Evolutionary conservation across 2,797 vertebrate species (phyloP), one percentile per base, ranked within the genome.

Genomic region (Labroides dimidiatus): DNA sequence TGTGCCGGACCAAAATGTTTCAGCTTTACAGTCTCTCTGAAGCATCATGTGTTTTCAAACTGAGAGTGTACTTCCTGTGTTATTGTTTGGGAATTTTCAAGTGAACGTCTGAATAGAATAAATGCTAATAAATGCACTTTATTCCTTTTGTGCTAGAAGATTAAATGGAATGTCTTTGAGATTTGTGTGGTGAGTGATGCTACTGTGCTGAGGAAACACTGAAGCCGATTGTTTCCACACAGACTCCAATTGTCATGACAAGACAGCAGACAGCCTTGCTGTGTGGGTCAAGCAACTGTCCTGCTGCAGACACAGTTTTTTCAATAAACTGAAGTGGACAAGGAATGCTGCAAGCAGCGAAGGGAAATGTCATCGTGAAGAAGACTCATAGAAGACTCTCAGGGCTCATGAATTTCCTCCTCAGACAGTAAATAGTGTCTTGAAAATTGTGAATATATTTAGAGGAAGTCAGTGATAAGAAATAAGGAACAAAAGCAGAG

Each of bases 221-320:
- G 75, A 49, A 43, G 51, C 56, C 51, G 17, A n/a, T 80, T 86
- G 60, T 85, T 81, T 75, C 49, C 45, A 17, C 1, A 84, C 81
- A 88, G 81, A 78, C 74, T 71, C 49, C 47, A 64, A 72, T 87
- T 88, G 84, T 89, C 72, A 45, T 71, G 84, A 86, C 78, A 77
- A 49, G 80, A 71, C 79, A 69, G 73, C 16, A 27, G 48, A 9
- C 56, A 56, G 66, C 72, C 69, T 37, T 17, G 72, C 80, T 52
- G 1, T 42, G 41, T 19, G 42, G 69, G 69, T 77, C 64, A 77
- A 49, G 49, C 41, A 60, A 72, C 59, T 57, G 24, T 73, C 62
- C 58, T 45, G 36, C 13, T 36, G 66, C 42, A 51, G 76, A 75
- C 62, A 39, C 53, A 27, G 62, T 45, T 47, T 45, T 69, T 50